phyloP scores from a whole-genome alignment of 1,140 invertebrate species.

The Asobara japonica region DNA sequence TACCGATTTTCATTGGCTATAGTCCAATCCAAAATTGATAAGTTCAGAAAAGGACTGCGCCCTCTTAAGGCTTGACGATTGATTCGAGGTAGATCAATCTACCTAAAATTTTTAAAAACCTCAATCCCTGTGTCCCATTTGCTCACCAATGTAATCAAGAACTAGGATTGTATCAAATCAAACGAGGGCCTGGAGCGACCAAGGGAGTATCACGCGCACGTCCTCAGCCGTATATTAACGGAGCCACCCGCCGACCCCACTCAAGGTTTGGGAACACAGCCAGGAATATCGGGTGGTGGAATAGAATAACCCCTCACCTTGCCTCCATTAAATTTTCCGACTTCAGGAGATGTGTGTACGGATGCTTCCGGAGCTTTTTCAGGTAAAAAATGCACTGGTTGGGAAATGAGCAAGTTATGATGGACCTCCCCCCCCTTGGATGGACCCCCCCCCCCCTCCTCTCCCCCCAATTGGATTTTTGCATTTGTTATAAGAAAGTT shows the following conservation, averaged over 20 bases:
- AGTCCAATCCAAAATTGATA: too few relatives aligned
- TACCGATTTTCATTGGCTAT: too few relatives aligned
- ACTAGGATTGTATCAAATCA: background rate
- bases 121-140: too few relatives aligned
- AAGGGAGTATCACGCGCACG: conserved; percentile 6
- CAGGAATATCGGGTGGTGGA: conserved; percentile 30
- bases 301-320: conserved; percentile 45
- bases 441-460: too few relatives aligned
- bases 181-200: background rate
- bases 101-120: too few relatives aligned
- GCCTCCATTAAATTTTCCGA: conserved; percentile 47
- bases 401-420: too few relatives aligned
- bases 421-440: too few relatives aligned
- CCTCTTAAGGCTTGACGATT: too few relatives aligned
- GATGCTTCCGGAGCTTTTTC: background rate
- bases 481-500: too few relatives aligned
- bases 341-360: background rate
- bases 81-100: too few relatives aligned
- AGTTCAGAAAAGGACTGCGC: too few relatives aligned
- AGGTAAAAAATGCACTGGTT: background rate
- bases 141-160: background rate
- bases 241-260: background rate
- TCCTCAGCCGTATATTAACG: conserved; percentile 47
- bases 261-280: background rate
- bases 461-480: too few relatives aligned